Evolutionary conservation across 1,140 invertebrate genomes (phyloP).

Genomic region (Heliconius eleuchia): DNA sequence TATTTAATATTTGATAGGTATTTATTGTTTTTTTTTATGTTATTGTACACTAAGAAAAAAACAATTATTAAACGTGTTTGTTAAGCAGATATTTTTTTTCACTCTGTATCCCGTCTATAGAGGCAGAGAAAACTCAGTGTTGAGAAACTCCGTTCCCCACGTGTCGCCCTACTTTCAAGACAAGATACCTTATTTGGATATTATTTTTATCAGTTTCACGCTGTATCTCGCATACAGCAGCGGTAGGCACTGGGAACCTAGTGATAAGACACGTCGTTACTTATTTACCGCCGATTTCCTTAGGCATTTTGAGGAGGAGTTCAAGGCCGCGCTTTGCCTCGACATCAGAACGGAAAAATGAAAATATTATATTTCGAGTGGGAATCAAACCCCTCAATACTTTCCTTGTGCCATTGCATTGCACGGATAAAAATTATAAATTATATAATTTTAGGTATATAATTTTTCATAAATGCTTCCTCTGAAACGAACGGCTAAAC

Average conservation of each 20-base stretch:
- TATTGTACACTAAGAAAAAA: too few relatives aligned
- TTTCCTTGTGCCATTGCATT: not conserved
- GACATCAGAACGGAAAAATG: not conserved
- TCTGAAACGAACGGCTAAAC: not conserved
- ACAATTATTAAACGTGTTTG: too few relatives aligned
- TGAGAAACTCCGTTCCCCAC: not conserved
- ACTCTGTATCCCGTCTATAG: not conserved
- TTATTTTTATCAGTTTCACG: too few relatives aligned
- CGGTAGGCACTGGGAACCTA: too few relatives aligned
- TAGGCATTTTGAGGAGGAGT: not conserved
- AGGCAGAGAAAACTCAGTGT: not conserved
- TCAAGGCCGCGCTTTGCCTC: not conserved
- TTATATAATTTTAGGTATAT: not conserved
- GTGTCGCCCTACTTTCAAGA: too few relatives aligned
- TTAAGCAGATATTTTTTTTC: too few relatives aligned
- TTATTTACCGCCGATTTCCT: not conserved
- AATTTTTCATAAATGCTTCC: not conserved
- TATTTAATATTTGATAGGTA: too few relatives aligned
- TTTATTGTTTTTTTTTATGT: not conserved
- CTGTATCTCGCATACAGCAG: not conserved
- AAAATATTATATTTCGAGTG: not conserved
- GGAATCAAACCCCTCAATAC: not conserved
- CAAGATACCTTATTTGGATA: too few relatives aligned
- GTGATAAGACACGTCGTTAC: too few relatives aligned
- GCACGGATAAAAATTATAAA: not conserved